A percentile compares a stretch with the other conserved stretches of the same genome.
phyloP scores from a whole-genome alignment of 2,797 vertebrate species.

The Macrochelys suwanniensis region DNA sequence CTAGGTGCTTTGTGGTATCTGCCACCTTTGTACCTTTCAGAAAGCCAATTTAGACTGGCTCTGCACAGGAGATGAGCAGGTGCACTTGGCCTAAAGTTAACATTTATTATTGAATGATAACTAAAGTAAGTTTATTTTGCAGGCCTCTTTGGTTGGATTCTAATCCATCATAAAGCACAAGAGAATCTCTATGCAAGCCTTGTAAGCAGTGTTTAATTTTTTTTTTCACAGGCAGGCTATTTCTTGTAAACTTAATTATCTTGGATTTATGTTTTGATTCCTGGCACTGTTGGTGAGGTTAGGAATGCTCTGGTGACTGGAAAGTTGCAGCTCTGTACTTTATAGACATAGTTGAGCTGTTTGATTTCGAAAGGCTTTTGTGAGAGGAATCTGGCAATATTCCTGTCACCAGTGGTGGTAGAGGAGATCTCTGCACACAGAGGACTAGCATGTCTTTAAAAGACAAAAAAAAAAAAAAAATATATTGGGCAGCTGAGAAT shows the following conservation, averaged over 20 bases:
- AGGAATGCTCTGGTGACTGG: slow-evolving; percentile 11
- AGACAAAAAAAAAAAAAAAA: slow-evolving; percentile 2
- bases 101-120: slow-evolving; percentile 28
- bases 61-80: neutral
- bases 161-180: slow-evolving; percentile 4
- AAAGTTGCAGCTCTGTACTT: slow-evolving; percentile 2
- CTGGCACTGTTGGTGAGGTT: slow-evolving; percentile 26
- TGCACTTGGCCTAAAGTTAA: neutral
- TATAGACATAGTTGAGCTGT: neutral
- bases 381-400: neutral
- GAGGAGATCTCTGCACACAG: neutral
- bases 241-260: slow-evolving; percentile 73
- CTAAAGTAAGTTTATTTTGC: slow-evolving; percentile 18
- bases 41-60: fast-evolving
- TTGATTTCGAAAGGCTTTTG: neutral
- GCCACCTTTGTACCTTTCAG: neutral
- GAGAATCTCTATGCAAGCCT: neutral
- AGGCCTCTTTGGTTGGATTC: neutral
- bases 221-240: neutral
- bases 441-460: neutral
- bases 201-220: neutral
- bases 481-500: neutral
- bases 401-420: neutral
- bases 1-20: neutral
- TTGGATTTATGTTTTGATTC: slow-evolving; percentile 65